These are phyloP conservation scores for Spilarctia lutea DNA, from an alignment of 2,888 invertebrate species.

Conservation along the genomic window DNA sequence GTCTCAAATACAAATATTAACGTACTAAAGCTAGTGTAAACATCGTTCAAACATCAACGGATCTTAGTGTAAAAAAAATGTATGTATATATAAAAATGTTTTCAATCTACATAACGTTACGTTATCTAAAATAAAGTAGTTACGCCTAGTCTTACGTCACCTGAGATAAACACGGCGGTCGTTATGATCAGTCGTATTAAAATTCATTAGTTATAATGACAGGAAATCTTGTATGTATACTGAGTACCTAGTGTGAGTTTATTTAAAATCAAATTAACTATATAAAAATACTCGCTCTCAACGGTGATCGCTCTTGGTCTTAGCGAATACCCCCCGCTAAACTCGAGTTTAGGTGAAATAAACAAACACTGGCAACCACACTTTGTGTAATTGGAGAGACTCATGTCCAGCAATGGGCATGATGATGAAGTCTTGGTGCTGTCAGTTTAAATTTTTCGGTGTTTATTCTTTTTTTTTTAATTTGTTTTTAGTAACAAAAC, in stretches of 20 bases:
- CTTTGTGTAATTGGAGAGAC: too few relatives aligned
- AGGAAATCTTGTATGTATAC: not conserved
- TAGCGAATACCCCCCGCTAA: too few relatives aligned
- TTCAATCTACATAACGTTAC: constrained; percentile 17
- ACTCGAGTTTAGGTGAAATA: too few relatives aligned
- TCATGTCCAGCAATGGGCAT: too few relatives aligned
- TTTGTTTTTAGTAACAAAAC: not conserved
- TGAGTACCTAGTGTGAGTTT: too few relatives aligned
- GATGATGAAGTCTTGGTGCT: not conserved
- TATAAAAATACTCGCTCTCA: too few relatives aligned
- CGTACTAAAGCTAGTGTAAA: not conserved
- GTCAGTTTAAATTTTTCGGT: not conserved
- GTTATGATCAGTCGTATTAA: constrained; percentile 46
- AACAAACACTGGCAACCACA: too few relatives aligned
- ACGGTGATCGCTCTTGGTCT: too few relatives aligned
- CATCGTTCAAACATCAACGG: too few relatives aligned
- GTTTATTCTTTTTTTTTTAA: not conserved
- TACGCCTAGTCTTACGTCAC: constrained; percentile 51
- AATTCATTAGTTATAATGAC: constrained; percentile 36
- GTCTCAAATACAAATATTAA: not conserved
- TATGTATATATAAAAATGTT: too few relatives aligned
- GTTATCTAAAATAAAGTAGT: constrained; percentile 35
- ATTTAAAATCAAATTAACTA: too few relatives aligned
- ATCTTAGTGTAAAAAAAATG: not conserved
- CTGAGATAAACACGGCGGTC: constrained; percentile 40